phyloP scores from a whole-genome alignment of 2,888 invertebrate species.

The Heliconius hortense region DNA sequence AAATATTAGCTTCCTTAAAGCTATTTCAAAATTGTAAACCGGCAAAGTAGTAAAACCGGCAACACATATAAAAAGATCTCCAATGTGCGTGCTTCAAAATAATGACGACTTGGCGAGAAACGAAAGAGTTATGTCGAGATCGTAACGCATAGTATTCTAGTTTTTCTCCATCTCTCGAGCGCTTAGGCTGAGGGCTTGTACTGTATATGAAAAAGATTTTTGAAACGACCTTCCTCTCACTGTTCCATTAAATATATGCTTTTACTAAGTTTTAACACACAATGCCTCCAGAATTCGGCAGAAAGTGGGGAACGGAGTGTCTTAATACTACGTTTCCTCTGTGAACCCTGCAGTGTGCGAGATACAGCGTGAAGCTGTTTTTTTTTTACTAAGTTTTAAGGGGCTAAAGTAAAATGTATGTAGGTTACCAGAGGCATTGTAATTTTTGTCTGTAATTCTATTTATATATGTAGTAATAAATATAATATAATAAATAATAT shows the following conservation, averaged over 20 bases:
- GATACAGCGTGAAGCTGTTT: too few species aligned
- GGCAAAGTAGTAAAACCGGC: background rate
- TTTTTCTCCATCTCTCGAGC: constrained; percentile 16
- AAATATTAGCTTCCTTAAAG: background rate
- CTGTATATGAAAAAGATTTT: constrained; percentile 10
- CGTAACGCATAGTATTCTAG: constrained; percentile 14
- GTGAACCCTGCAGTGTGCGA: too few species aligned
- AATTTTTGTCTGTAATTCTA: background rate
- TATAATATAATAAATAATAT: too few species aligned
- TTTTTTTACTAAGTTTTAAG: background rate
- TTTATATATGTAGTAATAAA: too few species aligned
- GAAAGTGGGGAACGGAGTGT: too few species aligned
- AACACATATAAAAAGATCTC: constrained; percentile 11
- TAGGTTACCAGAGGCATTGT: background rate
- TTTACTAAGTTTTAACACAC: background rate
- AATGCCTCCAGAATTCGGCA: too few species aligned
- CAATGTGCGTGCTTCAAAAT: constrained; percentile 18
- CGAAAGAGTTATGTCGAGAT: constrained; percentile 11
- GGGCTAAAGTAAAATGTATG: background rate
- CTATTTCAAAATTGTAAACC: background rate
- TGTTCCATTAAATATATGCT: constrained; percentile 12
- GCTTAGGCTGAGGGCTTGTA: background rate
- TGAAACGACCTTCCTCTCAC: constrained; percentile 7
- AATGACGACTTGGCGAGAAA: constrained; percentile 9
- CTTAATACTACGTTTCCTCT: too few species aligned